Percentiles rank a stretch among this genome's conserved stretches.
phyloP scores from a whole-genome alignment of 2,113 vertebrate species.

The Theristicus caerulescens region DNA sequence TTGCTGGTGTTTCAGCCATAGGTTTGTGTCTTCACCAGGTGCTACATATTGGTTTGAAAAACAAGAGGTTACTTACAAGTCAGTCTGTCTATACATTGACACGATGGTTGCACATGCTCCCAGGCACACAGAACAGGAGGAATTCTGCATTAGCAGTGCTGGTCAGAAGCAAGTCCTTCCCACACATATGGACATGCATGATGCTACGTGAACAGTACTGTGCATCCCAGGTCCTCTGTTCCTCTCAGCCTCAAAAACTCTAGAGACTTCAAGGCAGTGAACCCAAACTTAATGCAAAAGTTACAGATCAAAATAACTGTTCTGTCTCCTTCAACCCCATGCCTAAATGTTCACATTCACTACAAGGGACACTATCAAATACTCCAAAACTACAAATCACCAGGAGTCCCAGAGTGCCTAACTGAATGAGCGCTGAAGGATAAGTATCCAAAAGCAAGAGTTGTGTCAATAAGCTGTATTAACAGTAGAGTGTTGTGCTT shows the following conservation, averaged over 20 bases:
- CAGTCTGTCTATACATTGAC: background rate
- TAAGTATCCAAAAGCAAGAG: background rate
- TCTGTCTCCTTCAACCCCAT: background rate
- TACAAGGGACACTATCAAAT: background rate
- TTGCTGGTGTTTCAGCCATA: background rate
- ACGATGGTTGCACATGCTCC: background rate
- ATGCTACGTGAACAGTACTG: background rate
- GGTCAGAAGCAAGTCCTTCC: background rate
- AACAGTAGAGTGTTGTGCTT: background rate
- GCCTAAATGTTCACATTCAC: background rate
- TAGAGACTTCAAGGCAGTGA: background rate
- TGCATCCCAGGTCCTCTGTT: background rate
- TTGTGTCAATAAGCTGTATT: background rate
- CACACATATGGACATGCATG: rapidly evolving
- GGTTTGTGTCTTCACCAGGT: background rate
- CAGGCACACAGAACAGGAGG: background rate
- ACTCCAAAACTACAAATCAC: background rate
- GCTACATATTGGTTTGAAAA: background rate
- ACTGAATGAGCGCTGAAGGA: background rate
- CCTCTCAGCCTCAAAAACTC: background rate
- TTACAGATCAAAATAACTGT: background rate
- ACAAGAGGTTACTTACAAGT: background rate
- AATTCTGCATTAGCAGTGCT: background rate
- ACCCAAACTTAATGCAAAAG: background rate
- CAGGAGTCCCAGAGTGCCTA: background rate